phyloP scores from a whole-genome alignment of 2,797 vertebrate genomes.

The Microcaecilia unicolor region DNA sequence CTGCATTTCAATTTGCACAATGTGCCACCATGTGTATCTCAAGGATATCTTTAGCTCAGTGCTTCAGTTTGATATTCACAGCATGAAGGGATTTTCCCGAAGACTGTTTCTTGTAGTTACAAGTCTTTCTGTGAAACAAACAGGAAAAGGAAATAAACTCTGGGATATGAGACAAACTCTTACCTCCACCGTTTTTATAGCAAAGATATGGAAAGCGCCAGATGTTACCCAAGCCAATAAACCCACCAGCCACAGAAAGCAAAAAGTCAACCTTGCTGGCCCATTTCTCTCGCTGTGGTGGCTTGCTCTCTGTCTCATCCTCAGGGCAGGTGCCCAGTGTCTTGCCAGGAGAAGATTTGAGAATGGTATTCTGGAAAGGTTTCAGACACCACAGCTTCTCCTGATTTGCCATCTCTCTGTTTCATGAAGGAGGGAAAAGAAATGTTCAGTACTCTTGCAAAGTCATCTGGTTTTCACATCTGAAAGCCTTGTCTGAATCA shows the following conservation, averaged over 20 bases:
- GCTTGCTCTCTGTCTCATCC: slow-evolving; percentile 91
- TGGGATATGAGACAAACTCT: slow-evolving; percentile 18
- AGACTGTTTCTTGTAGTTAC: too few species aligned
- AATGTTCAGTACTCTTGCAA: too few species aligned
- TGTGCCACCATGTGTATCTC: too few species aligned
- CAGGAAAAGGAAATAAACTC: background rate
- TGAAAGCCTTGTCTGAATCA: too few species aligned
- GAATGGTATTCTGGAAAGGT: slow-evolving; percentile 96
- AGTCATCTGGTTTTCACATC: too few species aligned
- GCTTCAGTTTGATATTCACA: too few species aligned
- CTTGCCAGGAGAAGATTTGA: slow-evolving; percentile 94
- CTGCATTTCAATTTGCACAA: too few species aligned
- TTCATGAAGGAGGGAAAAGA: slow-evolving; percentile 22
- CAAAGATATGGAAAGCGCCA: slow-evolving; percentile 98
- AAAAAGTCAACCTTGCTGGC: slow-evolving; percentile 97
- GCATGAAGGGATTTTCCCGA: too few species aligned
- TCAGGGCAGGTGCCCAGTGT: slow-evolving; percentile 90
- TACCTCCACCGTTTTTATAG: slow-evolving; percentile 98
- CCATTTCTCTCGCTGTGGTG: slow-evolving; percentile 94
- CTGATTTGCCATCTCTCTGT: slow-evolving; percentile 83
- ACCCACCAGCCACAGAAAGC: slow-evolving; percentile 93
- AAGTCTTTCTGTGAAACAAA: too few species aligned
- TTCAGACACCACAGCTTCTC: slow-evolving; percentile 95
- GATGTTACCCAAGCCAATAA: slow-evolving; percentile 93
- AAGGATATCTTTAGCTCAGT: too few species aligned